These are phyloP conservation scores for Abrostola tripartita DNA, from an alignment of 2,888 invertebrate genomes.

Conservation along the genomic window DNA sequence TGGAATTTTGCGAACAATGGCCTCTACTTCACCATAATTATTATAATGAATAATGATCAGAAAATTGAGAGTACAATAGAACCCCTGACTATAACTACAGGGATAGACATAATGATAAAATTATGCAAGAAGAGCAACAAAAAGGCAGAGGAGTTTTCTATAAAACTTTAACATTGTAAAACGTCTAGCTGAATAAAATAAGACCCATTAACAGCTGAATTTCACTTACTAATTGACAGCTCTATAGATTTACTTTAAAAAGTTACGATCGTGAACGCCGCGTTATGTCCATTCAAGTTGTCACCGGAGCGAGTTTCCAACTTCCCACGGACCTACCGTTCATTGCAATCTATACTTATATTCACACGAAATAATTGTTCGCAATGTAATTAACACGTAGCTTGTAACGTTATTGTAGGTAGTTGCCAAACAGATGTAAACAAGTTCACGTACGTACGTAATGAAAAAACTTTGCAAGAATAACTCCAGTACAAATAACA, in stretches of 20 bases:
- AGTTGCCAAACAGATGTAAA: slow-evolving; percentile 13
- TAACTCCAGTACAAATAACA: neutral
- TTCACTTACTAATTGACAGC: slow-evolving; percentile 12
- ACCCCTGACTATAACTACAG: no score
- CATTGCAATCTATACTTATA: slow-evolving; percentile 37
- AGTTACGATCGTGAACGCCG: slow-evolving; percentile 4
- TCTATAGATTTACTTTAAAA: slow-evolving; percentile 3
- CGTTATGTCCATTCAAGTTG: slow-evolving; percentile 22
- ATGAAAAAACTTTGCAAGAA: slow-evolving; percentile 3
- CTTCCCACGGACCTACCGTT: slow-evolving; percentile 36
- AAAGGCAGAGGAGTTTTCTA: neutral
- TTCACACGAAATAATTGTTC: slow-evolving; percentile 46
- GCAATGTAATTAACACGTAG: slow-evolving; percentile 36
- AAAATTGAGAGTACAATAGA: no score
- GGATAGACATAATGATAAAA: no score
- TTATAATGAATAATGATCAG: no score
- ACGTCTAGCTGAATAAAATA: neutral
- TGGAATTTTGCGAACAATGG: no score
- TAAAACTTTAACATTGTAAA: neutral
- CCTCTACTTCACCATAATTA: no score
- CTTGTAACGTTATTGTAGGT: slow-evolving; percentile 10
- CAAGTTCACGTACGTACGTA: slow-evolving; percentile 20
- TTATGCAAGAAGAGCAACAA: no score
- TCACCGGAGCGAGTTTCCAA: slow-evolving; percentile 9
- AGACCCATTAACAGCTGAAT: neutral